A percentile compares a stretch with the other conserved stretches of the same genome.
Evolutionary conservation across 2,113 vertebrate genomes (phyloP).

Genomic region (Takifugu flavidus): DNA sequence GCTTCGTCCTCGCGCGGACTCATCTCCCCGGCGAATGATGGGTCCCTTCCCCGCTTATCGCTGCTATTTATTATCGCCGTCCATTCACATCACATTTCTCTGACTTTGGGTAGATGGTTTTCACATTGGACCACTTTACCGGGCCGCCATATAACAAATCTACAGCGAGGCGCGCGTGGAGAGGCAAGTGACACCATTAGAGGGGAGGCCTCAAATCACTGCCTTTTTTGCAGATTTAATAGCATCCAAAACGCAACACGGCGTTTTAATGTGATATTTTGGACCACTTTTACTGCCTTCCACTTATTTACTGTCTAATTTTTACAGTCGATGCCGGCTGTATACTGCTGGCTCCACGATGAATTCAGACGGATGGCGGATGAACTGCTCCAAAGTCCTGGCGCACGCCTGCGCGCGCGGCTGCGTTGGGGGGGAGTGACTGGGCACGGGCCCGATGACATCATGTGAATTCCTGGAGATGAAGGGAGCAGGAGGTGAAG

Average conservation of each 20-base stretch:
- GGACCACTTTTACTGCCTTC: conserved; percentile 40
- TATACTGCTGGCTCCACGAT: no score
- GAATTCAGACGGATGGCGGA: conserved; percentile 4
- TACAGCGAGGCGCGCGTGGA: conserved; percentile 1
- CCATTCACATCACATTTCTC: conserved; percentile 67
- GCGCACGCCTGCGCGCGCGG: conserved; percentile 16
- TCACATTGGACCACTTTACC: conserved; percentile 66
- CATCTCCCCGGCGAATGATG: conserved; percentile 65
- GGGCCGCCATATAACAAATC: conserved; percentile 53
- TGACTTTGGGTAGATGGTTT: conserved; percentile 75
- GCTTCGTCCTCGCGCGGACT: conserved; percentile 68
- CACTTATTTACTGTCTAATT: conserved; percentile 16
- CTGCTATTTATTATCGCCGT: conserved; percentile 67
- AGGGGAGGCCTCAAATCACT: conserved; percentile 36
- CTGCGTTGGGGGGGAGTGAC: conserved; percentile 33
- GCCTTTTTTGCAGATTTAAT: conserved; percentile 55
- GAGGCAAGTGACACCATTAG: conserved; percentile 29
- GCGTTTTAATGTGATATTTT: conserved; percentile 41
- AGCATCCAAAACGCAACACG: conserved; percentile 43
- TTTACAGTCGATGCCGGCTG: no score
- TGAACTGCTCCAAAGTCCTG: conserved; percentile 33
- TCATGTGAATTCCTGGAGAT: conserved; percentile 40
- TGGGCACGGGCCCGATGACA: conserved; percentile 34
- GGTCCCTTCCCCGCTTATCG: conserved; percentile 68
- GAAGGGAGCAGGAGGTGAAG: conserved; percentile 38